phyloP scores from a whole-genome alignment of 1,140 invertebrate species.

The Temnothorax curvispinosus region DNA sequence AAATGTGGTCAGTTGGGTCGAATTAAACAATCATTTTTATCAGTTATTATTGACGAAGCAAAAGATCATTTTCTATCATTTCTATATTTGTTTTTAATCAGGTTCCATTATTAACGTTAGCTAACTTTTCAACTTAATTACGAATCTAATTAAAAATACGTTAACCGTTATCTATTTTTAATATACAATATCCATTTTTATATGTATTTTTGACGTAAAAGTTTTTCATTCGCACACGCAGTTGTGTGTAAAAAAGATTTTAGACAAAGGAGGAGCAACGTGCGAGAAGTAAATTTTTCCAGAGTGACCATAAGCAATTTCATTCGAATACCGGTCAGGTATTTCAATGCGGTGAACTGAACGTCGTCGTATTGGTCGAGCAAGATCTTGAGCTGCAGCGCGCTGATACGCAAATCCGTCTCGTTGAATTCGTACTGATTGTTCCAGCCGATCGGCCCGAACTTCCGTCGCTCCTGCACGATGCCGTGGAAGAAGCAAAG shows the following conservation, averaged over 20 bases:
- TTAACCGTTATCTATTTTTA: not conserved
- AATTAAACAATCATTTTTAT: too few relatives aligned
- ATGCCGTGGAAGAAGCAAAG: slow-evolving; percentile 98
- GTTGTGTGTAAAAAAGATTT: not conserved
- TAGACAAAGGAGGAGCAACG: not conserved
- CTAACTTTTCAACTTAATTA: not conserved
- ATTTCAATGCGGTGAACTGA: slow-evolving; percentile 95
- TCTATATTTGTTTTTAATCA: not conserved
- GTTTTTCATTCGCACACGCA: not conserved
- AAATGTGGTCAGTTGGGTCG: too few relatives aligned
- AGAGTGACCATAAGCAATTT: too few relatives aligned
- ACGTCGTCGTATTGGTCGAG: slow-evolving; percentile 95
- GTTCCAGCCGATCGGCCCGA: slow-evolving; percentile 98
- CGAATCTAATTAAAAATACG: not conserved
- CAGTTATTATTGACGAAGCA: too few relatives aligned
- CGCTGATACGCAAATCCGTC: slow-evolving; percentile 95
- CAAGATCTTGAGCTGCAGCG: slow-evolving; percentile 95
- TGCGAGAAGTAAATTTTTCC: too few relatives aligned
- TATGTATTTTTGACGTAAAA: not conserved
- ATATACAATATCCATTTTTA: not conserved
- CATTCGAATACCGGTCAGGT: slow-evolving; percentile 88
- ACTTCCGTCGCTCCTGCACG: slow-evolving; percentile 96
- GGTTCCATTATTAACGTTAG: not conserved
- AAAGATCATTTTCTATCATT: too few relatives aligned
- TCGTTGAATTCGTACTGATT: slow-evolving; percentile 98